Base-by-base conservation (phyloP, 2,888 invertebrate genomes). In the Xestia sexstrigata region DNA sequence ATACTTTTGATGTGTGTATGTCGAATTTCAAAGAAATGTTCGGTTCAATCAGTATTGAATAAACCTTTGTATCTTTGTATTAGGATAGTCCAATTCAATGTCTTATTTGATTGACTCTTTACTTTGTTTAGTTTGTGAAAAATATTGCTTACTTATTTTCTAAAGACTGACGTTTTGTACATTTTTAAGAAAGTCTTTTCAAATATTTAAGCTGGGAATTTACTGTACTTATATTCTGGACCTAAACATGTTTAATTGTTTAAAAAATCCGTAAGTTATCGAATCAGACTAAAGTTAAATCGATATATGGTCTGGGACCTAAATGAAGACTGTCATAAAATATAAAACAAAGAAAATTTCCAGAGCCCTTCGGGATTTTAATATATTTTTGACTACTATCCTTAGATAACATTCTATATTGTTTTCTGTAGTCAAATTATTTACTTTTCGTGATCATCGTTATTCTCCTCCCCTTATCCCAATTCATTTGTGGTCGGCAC, bases 21-120 rank as follows among this genome's bases (percentile, higher is more conserved):
- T 49, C 26, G 69, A 66, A 63, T 79, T 79, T 66, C 49, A 70
- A 62, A 73, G 42, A 83, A 73, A 67, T 76, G 17, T 67, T 67
- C n/a, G 8, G n/a, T 68, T 70, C 35, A 69, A 81, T 81, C 70
- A 72, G 55, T 52, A 70, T 70, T 66, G 45, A 68, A 79, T 68
- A 68, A 73, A 74, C n/a, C 49, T 78, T 78, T 79, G 58, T 66
- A 65, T 75, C 30, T 68, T 70, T 52, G 26, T 47, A 17, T 58
- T 47, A 35, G 49, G 8, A 66, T 67, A 39, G 81, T 76, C 20
- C 15, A 26, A 52, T 66, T 66, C 26, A 49, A 39, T 80, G 35
- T 79, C 23, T 70, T 52, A 47, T 70, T 76, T 66, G 7, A 26
- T 8, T 66, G 66, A 23, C n/a, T 63, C 30, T 70, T 66, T 60